Evolutionary conservation across 2,888 invertebrate species (phyloP).

Genomic region (Drosophila eohydei): DNA sequence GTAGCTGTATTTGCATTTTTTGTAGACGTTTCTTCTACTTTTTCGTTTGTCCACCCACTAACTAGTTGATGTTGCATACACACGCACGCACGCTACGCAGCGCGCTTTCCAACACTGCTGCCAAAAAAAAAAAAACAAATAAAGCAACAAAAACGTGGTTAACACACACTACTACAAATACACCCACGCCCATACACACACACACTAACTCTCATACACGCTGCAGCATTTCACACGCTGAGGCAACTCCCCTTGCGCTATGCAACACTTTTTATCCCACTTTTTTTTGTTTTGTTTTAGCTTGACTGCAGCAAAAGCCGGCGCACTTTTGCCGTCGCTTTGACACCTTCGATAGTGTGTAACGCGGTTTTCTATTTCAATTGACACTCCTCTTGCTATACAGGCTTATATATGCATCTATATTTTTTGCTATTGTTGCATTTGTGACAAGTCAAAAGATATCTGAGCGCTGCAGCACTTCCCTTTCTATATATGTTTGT

Average conservation of each 20-base stretch:
- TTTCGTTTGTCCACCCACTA: constrained; percentile 73
- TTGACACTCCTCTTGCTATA: constrained; percentile 59
- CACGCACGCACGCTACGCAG: constrained; percentile 14
- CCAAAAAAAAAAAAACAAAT: constrained; percentile 24
- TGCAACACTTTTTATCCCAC: constrained; percentile 66
- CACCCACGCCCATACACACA: constrained; percentile 15
- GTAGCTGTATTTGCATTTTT: constrained; percentile 37
- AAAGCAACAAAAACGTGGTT: constrained; percentile 47
- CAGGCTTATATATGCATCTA: not conserved
- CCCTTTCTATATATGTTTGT: constrained; percentile 2
- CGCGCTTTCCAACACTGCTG: constrained; percentile 24
- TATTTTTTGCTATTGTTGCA: constrained; percentile 20
- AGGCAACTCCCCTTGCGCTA: constrained; percentile 78
- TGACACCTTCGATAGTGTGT: constrained; percentile 75
- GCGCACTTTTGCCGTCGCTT: constrained; percentile 75
- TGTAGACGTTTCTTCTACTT: constrained; percentile 52
- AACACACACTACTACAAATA: constrained; percentile 27
- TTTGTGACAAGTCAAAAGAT: constrained; percentile 19
- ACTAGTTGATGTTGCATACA: constrained; percentile 57
- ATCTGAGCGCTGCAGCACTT: not conserved
- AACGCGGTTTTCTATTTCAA: constrained; percentile 80
- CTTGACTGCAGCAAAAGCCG: constrained; percentile 66
- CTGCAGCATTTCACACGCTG: constrained; percentile 66
- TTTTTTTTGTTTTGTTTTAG: constrained; percentile 22
- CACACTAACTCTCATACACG: constrained; percentile 10